These are phyloP conservation scores for Dolichotis patagonum DNA, from an alignment of 2,113 vertebrate genomes.

Conservation along the genomic window DNA sequence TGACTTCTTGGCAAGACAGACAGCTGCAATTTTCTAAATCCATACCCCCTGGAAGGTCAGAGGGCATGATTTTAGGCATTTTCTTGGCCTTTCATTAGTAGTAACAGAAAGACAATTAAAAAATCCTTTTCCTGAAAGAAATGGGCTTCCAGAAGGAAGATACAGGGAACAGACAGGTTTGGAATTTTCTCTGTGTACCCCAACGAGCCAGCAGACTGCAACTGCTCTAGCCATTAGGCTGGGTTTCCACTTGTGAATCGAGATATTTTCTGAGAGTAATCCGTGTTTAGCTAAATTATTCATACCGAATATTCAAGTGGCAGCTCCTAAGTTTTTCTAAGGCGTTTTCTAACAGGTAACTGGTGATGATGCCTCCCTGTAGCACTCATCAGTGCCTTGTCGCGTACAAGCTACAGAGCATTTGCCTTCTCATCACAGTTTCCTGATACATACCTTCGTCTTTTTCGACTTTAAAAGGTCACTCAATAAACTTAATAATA, in stretches of 20 bases:
- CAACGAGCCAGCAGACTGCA: neutral
- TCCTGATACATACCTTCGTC: neutral
- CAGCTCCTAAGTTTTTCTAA: neutral
- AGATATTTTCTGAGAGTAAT: constrained; percentile 1
- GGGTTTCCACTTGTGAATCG: neutral
- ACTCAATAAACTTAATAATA: neutral
- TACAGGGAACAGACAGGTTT: neutral
- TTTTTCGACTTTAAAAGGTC: neutral
- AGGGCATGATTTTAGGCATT: neutral
- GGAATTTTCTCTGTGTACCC: neutral
- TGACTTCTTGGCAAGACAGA: neutral
- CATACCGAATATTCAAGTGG: neutral
- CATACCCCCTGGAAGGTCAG: neutral
- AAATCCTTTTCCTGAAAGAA: constrained; percentile 43
- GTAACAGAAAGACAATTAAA: neutral
- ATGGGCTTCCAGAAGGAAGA: neutral
- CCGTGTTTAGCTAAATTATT: neutral
- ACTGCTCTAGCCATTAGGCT: neutral
- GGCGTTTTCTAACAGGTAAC: neutral
- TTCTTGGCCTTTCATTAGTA: neutral
- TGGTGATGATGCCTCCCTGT: neutral
- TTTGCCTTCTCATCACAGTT: neutral
- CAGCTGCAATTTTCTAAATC: neutral
- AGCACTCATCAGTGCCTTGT: neutral
- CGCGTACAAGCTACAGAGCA: neutral